phyloP scores from a whole-genome alignment of 1,140 invertebrate species.

The Cotesia vestalis region DNA sequence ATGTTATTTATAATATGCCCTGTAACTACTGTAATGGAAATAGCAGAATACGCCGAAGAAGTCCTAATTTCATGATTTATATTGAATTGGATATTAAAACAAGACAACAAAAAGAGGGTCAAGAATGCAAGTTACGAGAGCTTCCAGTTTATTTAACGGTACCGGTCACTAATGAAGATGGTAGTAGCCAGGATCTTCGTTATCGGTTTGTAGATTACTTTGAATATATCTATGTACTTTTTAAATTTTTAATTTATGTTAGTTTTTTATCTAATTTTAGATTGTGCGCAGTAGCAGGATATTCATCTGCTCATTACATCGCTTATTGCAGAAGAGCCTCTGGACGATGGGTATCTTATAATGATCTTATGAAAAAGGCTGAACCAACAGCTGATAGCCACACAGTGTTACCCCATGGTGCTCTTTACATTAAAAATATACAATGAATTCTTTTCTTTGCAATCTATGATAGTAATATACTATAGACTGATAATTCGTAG shows the following conservation, averaged over 20 bases:
- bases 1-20: slow-evolving; percentile 1
- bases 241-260: slow-evolving; percentile 3
- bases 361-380: neutral
- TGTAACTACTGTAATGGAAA: neutral
- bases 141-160: neutral
- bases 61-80: neutral
- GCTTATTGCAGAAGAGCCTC: slow-evolving; percentile 3
- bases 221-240: neutral
- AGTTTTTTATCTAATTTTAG: neutral
- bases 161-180: slow-evolving; percentile 6
- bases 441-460: neutral
- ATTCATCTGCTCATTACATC: neutral
- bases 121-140: slow-evolving; percentile 3
- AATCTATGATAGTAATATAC: neutral
- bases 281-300: slow-evolving; percentile 1
- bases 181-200: neutral
- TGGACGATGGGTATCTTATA: slow-evolving; percentile 3
- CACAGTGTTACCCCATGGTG: neutral
- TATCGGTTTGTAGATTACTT: slow-evolving; percentile 8
- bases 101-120: neutral
- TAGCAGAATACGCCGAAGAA: neutral
- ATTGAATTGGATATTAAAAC: slow-evolving; percentile 3
- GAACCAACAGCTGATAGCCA: neutral
- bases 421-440: neutral
- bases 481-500: neutral